Evolutionary conservation across 2,113 vertebrate genomes (phyloP).

Genomic region (Calypte anna): DNA sequence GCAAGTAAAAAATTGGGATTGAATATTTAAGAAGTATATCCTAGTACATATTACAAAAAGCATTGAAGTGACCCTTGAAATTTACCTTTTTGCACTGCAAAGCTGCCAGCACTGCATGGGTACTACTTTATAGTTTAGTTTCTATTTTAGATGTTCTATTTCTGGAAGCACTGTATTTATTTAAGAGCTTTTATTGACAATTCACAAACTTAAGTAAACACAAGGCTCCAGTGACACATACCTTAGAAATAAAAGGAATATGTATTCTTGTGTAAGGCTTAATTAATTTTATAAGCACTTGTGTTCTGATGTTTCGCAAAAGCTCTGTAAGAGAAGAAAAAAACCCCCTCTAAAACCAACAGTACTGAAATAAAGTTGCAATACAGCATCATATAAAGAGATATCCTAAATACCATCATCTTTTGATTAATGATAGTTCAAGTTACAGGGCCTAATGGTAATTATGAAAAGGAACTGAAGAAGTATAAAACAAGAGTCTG

Average conservation of each 20-base stretch:
- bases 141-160: slow-evolving; percentile 1
- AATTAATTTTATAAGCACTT: slow-evolving; percentile 99
- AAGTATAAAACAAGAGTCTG: background rate
- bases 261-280: slow-evolving; percentile 99
- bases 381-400: background rate
- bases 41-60: background rate
- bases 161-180: slow-evolving; percentile 18
- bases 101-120: background rate
- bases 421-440: background rate
- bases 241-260: slow-evolving; percentile 99
- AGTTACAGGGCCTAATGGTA: background rate
- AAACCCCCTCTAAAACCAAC: background rate
- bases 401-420: background rate
- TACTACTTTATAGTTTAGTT: background rate
- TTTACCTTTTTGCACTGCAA: background rate
- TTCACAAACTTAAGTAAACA: slow-evolving; percentile 30
- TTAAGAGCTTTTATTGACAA: slow-evolving; percentile 33
- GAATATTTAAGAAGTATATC: background rate
- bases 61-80: background rate
- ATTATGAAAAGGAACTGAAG: background rate
- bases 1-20: background rate
- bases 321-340: slow-evolving; percentile 86
- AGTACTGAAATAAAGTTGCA: background rate
- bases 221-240: slow-evolving; percentile 67
- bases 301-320: slow-evolving; percentile 98